Percentiles rank a stretch among this genome's conserved stretches.
phyloP scores from a whole-genome alignment of 2,113 vertebrate species.

The Alosa alosa region DNA sequence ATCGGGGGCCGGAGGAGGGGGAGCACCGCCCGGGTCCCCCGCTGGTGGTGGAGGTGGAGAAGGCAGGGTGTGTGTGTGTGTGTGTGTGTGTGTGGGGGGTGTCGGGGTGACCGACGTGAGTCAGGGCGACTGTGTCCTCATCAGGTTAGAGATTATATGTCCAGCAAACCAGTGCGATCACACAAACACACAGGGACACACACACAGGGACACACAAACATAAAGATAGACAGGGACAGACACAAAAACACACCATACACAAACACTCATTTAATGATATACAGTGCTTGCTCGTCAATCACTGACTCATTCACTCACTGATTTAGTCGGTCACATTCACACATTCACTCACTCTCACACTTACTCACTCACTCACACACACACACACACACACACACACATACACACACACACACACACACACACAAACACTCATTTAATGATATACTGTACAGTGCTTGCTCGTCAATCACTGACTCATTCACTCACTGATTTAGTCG shows the following conservation, averaged over 20 bases:
- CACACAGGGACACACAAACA: conserved; percentile 20
- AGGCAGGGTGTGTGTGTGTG: conserved; percentile 27
- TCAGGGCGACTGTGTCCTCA: background rate
- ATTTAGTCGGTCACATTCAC: background rate
- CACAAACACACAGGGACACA: conserved; percentile 7
- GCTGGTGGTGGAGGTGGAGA: conserved; percentile 49
- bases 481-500: conserved; percentile 8
- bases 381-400: conserved; percentile 8
- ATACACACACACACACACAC: too few relatives aligned
- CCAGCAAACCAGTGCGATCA: background rate
- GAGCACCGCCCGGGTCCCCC: conserved; percentile 58
- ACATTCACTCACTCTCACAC: conserved; percentile 21
- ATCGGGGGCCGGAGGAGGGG: conserved; percentile 61
- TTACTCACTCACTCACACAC: conserved; percentile 32
- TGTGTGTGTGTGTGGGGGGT: conserved; percentile 33
- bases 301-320: conserved; percentile 24
- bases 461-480: conserved; percentile 15
- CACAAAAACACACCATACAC: conserved; percentile 21
- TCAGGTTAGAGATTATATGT: background rate
- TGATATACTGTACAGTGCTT: background rate
- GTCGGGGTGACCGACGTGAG: background rate
- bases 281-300: background rate
- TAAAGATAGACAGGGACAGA: background rate
- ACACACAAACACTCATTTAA: conserved; percentile 3
- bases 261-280: conserved; percentile 5